phyloP scores from a whole-genome alignment of 2,797 vertebrate species.

The Syncerus caffer region DNA sequence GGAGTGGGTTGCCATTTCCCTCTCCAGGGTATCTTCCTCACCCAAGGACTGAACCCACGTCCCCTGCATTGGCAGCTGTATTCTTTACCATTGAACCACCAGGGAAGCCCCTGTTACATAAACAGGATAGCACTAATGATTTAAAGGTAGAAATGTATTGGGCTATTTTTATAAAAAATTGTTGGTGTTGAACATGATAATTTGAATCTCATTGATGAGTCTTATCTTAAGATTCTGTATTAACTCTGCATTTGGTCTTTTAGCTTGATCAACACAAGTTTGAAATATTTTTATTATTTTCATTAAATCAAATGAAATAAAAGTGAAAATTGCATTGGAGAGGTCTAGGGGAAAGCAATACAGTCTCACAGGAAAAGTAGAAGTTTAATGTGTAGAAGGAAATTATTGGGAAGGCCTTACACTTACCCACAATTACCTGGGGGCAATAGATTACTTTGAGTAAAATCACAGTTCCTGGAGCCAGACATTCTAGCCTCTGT shows the following conservation, averaged over 20 bases:
- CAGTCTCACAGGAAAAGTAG: neutral
- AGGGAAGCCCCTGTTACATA: neutral
- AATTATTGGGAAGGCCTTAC: neutral
- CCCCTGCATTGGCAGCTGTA: neutral
- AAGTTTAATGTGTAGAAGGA: neutral
- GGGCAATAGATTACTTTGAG: neutral
- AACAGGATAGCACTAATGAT: neutral
- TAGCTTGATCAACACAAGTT: neutral
- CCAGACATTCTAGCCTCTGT: neutral
- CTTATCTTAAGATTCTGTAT: neutral
- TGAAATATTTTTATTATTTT: neutral
- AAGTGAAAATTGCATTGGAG: neutral
- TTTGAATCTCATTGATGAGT: neutral
- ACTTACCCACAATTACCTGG: neutral
- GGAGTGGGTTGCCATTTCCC: neutral
- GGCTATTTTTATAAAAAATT: neutral
- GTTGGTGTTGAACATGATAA: neutral
- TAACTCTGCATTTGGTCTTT: neutral
- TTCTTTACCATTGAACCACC: neutral
- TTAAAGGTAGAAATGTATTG: neutral
- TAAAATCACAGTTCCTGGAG: neutral
- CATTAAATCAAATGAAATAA: neutral
- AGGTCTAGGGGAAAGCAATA: neutral
- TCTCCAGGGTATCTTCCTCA: neutral
- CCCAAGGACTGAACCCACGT: neutral